phyloP scores from a whole-genome alignment of 2,888 invertebrate genomes.

The Idaea dimidiata region DNA sequence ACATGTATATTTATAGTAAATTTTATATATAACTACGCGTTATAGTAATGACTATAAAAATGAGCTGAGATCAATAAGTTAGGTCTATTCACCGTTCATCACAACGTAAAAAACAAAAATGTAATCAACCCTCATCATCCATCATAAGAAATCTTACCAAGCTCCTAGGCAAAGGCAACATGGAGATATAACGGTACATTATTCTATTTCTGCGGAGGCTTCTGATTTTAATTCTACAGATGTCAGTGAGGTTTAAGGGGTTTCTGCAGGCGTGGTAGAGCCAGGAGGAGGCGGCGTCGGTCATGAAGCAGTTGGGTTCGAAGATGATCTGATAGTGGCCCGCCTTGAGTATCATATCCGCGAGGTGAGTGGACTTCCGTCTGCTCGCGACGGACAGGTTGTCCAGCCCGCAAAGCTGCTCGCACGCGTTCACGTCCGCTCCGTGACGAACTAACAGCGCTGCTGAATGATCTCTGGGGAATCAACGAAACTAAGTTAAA shows the following conservation, averaged over 20 bases:
- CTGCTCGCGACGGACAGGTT: conserved; percentile 79
- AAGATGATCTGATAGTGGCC: conserved; percentile 45
- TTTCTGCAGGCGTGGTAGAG: conserved; percentile 61
- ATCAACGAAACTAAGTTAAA: background rate
- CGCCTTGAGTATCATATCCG: conserved; percentile 64
- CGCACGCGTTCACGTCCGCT: conserved; percentile 82
- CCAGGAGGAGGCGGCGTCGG: conserved; percentile 54
- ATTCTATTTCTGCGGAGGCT: conserved; percentile 42
- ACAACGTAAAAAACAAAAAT: background rate
- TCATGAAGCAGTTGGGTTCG: conserved; percentile 25
- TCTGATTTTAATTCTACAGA: conserved; percentile 81
- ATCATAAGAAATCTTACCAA: conserved; percentile 81
- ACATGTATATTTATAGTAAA: background rate
- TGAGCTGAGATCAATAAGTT: conserved; percentile 3
- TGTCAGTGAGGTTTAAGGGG: conserved; percentile 77
- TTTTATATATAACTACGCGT: background rate
- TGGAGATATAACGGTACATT: conserved; percentile 57
- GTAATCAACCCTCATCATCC: conserved; percentile 61
- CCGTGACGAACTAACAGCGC: conserved; percentile 81
- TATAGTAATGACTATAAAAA: background rate
- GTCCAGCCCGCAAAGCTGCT: conserved; percentile 78
- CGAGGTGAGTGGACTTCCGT: conserved; percentile 48
- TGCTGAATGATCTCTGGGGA: conserved; percentile 75
- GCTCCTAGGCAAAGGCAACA: conserved; percentile 77
- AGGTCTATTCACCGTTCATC: background rate